Base-by-base conservation (phyloP, 2,888 invertebrate genomes). In the Lissocephala sabroskyi region DNA sequence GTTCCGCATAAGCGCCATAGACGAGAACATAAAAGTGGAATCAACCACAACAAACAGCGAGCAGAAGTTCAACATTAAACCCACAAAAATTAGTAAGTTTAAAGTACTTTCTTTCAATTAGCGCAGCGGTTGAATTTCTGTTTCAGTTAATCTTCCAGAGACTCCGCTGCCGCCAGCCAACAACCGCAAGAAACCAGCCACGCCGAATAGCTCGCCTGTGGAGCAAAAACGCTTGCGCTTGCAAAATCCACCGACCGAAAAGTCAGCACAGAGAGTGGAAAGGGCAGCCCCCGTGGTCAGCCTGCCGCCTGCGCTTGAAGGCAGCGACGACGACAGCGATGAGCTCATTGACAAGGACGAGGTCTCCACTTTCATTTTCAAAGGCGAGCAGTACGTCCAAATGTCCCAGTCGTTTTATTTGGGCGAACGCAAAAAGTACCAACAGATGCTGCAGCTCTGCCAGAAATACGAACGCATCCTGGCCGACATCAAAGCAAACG, bases 321-420 rank as follows among this genome's bases (percentile, higher is more conserved):
- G 6, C 40, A 3, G 11, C 3, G 14, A 40, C 23, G 5, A 23
- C 14, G n/a, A 37, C 3, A 18, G 18, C 6, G 16, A 17, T 5
- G 29, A 49, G 2, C 30, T 59, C 0, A 54, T 75, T 13, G 77
- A 82, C 14, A 2, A 47, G 2, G 28, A 44, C 19, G 61, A 75
- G 41, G 53, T 82, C 0, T 79, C 77, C 1, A 74, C 78, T 2
- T 84, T 84, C 39, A 77, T 79, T 13, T 80, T 76, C 7, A 80
- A 81, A 23, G 80, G 80, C 1, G 74, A 83, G 39, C 78, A 82
- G 46, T 84, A 82, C 44, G 76, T 84, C 1, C 83, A 85, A 70
- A 84, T 84, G 85, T 71, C 83, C 0, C 70, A 73, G 36, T 60
- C 73, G 0, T 59, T 73, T 16, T 84, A 83, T 53, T 9, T 80